Percentiles rank a stretch among this genome's conserved stretches.
Conservation (phyloP, 2,797 vertebrate species). For the Onychomys leucogaster region DNA sequence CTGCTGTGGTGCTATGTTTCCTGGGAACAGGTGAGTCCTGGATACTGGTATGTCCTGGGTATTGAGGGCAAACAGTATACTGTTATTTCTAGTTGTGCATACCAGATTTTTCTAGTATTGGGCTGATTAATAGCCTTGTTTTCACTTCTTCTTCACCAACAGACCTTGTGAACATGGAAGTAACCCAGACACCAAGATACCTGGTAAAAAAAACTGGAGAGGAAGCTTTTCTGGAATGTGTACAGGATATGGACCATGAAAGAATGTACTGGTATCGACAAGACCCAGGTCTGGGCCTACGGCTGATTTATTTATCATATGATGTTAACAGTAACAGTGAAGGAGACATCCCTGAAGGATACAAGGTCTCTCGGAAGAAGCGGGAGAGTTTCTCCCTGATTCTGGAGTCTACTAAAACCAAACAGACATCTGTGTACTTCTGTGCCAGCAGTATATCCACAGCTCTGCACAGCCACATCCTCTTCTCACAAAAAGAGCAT, state of each 20-base stretch:
- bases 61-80: neutral
- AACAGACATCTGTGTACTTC: constrained; percentile 57
- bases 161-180: neutral
- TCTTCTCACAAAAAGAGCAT: constrained; percentile 35
- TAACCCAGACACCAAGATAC: constrained; percentile 46
- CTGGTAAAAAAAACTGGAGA: neutral
- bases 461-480: neutral
- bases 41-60: neutral
- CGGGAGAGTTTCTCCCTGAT: neutral
- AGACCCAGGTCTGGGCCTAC: constrained; percentile 50
- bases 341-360: constrained; percentile 17
- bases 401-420: neutral
- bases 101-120: neutral
- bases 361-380: neutral
- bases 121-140: neutral
- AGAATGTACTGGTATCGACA: constrained; percentile 67
- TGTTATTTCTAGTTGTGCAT: neutral
- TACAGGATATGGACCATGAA: neutral
- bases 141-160: neutral
- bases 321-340: accelerated
- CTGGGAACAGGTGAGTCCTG: constrained; percentile 46
- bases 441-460: constrained; percentile 46
- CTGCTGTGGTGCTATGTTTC: constrained; percentile 32
- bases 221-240: constrained; percentile 15
- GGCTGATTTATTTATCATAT: constrained; percentile 6